Percentiles rank a stretch among this genome's conserved stretches.
Evolutionary conservation across 2,113 vertebrate species (phyloP).

Genomic region (Cephalopholis sonnerati): DNA sequence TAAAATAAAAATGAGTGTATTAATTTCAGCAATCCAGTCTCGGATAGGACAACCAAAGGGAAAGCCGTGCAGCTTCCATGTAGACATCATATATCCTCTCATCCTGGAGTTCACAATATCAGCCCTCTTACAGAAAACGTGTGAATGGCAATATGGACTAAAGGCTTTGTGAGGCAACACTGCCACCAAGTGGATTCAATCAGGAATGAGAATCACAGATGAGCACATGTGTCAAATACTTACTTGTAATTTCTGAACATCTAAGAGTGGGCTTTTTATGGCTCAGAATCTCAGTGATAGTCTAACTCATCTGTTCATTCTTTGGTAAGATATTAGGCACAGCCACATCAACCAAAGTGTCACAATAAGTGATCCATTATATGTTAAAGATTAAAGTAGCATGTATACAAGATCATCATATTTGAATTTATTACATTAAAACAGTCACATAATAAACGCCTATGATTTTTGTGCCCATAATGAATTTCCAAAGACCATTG

Average conservation of each 20-base stretch:
- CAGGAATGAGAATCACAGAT: neutral
- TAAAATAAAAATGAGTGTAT: neutral
- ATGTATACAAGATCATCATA: neutral
- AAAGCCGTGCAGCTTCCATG: neutral
- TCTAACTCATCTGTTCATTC: neutral
- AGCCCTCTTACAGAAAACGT: neutral
- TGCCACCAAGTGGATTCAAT: slow-evolving; percentile 71
- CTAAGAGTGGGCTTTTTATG: neutral
- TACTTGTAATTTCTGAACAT: neutral
- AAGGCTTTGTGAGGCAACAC: slow-evolving; percentile 55
- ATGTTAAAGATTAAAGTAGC: neutral
- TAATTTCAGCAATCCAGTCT: neutral
- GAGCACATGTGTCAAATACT: neutral
- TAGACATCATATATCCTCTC: neutral
- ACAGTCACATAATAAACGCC: neutral
- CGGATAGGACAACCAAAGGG: neutral
- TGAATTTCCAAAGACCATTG: neutral
- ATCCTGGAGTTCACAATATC: neutral
- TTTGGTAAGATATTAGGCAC: neutral
- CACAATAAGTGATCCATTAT: neutral
- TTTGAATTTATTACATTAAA: neutral
- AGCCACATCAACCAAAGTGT: neutral
- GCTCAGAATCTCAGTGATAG: neutral
- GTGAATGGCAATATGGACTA: neutral
- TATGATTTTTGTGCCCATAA: neutral